Evolutionary conservation across 1,140 invertebrate genomes (phyloP).

Genomic region (Macrobrachium rosenbergii): DNA sequence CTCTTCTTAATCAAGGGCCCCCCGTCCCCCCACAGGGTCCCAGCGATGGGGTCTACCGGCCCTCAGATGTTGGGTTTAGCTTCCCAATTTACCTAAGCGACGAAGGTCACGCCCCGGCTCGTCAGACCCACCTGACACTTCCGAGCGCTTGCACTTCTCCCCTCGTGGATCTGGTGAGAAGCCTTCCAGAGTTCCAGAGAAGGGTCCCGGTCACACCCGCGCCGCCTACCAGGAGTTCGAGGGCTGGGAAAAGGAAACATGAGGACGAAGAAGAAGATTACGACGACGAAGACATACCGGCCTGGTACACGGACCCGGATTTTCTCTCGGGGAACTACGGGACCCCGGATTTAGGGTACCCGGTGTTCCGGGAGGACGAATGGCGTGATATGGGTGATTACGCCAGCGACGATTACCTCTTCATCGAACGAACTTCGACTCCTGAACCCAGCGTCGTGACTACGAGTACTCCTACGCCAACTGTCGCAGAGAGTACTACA

Average conservation of each 20-base stretch:
- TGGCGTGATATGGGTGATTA: constrained; percentile 46
- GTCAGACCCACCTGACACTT: constrained; percentile 3
- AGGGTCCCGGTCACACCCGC: background rate
- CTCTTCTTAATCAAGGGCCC: too few species aligned
- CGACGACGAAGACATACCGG: constrained; percentile 17
- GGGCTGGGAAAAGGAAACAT: background rate
- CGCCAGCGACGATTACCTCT: background rate
- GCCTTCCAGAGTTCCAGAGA: background rate
- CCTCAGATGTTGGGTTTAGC: too few species aligned
- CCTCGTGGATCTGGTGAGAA: constrained; percentile 13
- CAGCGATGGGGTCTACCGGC: too few species aligned
- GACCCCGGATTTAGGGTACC: constrained; percentile 35
- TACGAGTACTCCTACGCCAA: background rate
- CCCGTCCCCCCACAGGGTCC: too few species aligned
- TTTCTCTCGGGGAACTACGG: constrained; percentile 49
- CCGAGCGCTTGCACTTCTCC: constrained; percentile 42
- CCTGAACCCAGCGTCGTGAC: background rate
- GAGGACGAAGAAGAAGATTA: background rate
- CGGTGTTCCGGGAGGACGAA: constrained; percentile 43
- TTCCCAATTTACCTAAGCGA: too few species aligned
- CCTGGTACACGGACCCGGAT: constrained; percentile 40
- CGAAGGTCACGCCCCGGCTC: too few species aligned
- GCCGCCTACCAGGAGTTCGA: background rate
- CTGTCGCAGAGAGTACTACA: background rate
- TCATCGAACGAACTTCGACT: background rate